Evolutionary conservation across 2,888 invertebrate genomes (phyloP).

Genomic region (Volucella inflata): DNA sequence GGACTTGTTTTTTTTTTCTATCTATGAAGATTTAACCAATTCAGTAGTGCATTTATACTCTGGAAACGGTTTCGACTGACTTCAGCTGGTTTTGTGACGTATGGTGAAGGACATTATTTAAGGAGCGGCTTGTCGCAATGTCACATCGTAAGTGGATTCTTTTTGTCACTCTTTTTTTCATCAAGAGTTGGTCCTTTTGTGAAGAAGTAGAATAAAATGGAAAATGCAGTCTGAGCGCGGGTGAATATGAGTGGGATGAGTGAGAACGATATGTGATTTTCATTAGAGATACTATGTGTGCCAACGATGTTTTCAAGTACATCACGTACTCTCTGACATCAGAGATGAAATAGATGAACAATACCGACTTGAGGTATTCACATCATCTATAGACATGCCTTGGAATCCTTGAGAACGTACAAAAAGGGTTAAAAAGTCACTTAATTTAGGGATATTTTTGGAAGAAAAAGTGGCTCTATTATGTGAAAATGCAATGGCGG

Average conservation of each 20-base stretch:
- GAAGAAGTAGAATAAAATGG: slow-evolving; percentile 14
- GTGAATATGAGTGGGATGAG: background rate
- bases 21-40: slow-evolving; percentile 49
- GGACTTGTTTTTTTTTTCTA: slow-evolving; percentile 37
- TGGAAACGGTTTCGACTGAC: slow-evolving; percentile 8
- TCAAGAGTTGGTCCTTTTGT: background rate
- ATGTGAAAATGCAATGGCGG: no score
- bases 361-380: slow-evolving; percentile 22
- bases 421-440: no score
- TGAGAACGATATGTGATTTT: slow-evolving; percentile 40
- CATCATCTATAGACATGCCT: slow-evolving; percentile 21
- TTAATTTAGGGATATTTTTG: no score
- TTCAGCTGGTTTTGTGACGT: slow-evolving; percentile 5
- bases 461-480: no score
- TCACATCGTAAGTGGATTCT: slow-evolving; percentile 47
- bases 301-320: slow-evolving; percentile 34
- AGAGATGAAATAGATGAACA: slow-evolving; percentile 13
- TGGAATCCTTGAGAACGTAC: slow-evolving; percentile 12
- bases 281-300: slow-evolving; percentile 53
- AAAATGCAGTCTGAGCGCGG: slow-evolving; percentile 14
- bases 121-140: slow-evolving; percentile 51
- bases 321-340: slow-evolving; percentile 8
- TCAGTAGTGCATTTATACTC: slow-evolving; percentile 25
- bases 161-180: slow-evolving; percentile 31
- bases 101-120: slow-evolving; percentile 48